A percentile compares a stretch with the other conserved stretches of the same genome.
Evolutionary conservation across 1,140 invertebrate genomes (phyloP).

Genomic region (Caenorhabditis latens): DNA sequence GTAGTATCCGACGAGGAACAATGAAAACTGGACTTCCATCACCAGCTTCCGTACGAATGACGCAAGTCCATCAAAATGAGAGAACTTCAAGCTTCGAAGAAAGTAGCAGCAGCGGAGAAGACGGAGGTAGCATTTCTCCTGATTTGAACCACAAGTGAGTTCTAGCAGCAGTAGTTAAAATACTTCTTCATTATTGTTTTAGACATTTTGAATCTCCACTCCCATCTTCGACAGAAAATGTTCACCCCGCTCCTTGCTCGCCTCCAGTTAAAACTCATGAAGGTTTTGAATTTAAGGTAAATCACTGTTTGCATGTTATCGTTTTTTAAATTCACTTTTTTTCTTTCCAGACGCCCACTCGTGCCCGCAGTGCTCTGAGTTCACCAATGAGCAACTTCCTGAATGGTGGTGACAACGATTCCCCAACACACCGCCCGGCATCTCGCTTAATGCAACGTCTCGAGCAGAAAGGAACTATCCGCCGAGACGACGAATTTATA

Average conservation of each 20-base stretch:
- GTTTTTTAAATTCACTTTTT: background rate
- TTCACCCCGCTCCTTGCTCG: background rate
- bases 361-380: conserved; percentile 16
- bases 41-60: background rate
- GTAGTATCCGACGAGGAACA: conserved; percentile 8
- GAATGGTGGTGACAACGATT: conserved; percentile 1
- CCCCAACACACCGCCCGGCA: background rate
- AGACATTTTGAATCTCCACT: conserved; percentile 13
- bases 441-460: conserved; percentile 32
- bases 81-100: conserved; percentile 37
- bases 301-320: background rate
- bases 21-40: conserved; percentile 39
- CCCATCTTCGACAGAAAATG: conserved; percentile 19
- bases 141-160: conserved; percentile 26
- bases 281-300: conserved; percentile 21
- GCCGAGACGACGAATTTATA: conserved; percentile 20
- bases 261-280: background rate
- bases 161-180: too few relatives aligned
- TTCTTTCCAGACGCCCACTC: background rate
- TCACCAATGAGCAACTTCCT: conserved; percentile 38
- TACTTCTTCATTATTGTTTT: background rate
- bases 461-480: conserved; percentile 32
- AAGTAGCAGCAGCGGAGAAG: conserved; percentile 39
- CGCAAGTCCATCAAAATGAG: background rate
- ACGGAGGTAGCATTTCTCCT: conserved; percentile 7